These are phyloP conservation scores for Saccostrea cuccullata DNA, from an alignment of 1,140 invertebrate species.

Conservation along the genomic window DNA sequence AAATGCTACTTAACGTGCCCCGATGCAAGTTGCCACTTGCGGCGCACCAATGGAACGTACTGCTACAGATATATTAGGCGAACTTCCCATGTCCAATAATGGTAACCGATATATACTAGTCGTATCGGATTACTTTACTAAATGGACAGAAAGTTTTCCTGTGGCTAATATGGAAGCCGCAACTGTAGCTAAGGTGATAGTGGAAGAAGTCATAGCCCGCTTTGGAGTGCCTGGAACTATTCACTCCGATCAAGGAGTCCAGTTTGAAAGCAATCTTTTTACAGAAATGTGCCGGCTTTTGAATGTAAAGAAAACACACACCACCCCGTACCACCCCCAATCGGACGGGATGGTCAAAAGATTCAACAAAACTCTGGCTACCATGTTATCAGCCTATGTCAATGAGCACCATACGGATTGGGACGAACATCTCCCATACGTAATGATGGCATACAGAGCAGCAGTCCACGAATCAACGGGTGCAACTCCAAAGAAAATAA, in stretches of 20 bases:
- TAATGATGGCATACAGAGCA: constrained; percentile 52
- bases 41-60: constrained; percentile 32
- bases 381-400: constrained; percentile 45
- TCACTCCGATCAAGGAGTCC: constrained; percentile 50
- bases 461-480: constrained; percentile 46
- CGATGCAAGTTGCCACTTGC: background rate
- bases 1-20: background rate
- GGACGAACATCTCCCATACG: constrained; percentile 44
- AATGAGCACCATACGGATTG: constrained; percentile 36
- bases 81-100: background rate
- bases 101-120: constrained; percentile 45
- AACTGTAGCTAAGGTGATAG: constrained; percentile 40
- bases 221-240: constrained; percentile 47
- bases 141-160: constrained; percentile 33
- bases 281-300: constrained; percentile 52
- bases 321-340: constrained; percentile 59
- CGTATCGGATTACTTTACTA: constrained; percentile 36
- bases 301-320: constrained; percentile 49
- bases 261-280: constrained; percentile 46
- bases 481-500: constrained; percentile 46
- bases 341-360: constrained; percentile 57
- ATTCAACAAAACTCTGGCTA: constrained; percentile 52
- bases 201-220: constrained; percentile 64
- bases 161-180: constrained; percentile 32
- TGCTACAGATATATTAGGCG: constrained; percentile 33